Conservation (phyloP, 2,888 invertebrate species). For the Aleiodes leptofemur region DNA sequence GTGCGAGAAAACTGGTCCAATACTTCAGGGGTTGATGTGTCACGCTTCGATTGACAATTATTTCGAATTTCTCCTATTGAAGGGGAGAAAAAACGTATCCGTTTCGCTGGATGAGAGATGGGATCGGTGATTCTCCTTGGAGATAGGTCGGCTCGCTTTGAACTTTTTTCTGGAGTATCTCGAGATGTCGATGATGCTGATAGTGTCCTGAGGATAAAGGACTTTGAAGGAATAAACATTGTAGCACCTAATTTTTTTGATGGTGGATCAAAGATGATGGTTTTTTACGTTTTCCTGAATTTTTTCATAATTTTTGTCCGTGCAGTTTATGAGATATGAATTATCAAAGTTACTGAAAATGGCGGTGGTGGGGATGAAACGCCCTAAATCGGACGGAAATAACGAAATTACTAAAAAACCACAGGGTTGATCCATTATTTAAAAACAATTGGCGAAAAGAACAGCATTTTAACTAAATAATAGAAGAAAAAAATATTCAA, state of each 20-base stretch:
- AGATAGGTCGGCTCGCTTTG: slow-evolving; percentile 40
- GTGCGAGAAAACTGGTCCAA: slow-evolving; percentile 52
- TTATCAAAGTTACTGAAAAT: too few species aligned
- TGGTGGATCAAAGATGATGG: too few species aligned
- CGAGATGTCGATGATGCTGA: slow-evolving; percentile 16
- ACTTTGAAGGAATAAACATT: background rate
- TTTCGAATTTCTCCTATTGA: slow-evolving; percentile 15
- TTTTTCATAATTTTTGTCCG: too few species aligned
- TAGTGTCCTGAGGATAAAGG: slow-evolving; percentile 13
- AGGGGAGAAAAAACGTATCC: slow-evolving; percentile 58
- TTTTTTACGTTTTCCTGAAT: too few species aligned
- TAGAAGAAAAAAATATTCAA: too few species aligned
- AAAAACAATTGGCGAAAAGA: too few species aligned
- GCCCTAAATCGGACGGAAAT: too few species aligned
- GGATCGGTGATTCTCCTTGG: slow-evolving; percentile 57
- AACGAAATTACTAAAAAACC: too few species aligned
- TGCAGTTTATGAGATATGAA: too few species aligned
- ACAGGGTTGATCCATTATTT: too few species aligned
- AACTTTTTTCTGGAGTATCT: slow-evolving; percentile 33
- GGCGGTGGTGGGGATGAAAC: too few species aligned
- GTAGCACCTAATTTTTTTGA: background rate
- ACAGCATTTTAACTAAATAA: too few species aligned
- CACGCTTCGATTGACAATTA: slow-evolving; percentile 38
- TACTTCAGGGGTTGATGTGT: slow-evolving; percentile 53
- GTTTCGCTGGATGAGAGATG: slow-evolving; percentile 60